phyloP scores from a whole-genome alignment of 1,140 invertebrate species.

The Drosophila kohkoa region DNA sequence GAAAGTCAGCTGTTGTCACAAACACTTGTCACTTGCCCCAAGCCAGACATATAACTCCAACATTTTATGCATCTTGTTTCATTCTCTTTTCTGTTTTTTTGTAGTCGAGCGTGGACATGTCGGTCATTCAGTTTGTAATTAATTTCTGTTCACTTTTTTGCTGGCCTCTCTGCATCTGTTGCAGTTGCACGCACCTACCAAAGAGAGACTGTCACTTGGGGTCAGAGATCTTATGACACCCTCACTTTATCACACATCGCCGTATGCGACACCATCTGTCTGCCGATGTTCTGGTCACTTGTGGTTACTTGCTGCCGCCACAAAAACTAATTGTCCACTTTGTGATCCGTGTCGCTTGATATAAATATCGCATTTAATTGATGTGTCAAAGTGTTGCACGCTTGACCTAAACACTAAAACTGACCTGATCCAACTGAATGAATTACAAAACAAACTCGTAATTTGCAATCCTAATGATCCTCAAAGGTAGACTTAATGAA shows the following conservation, averaged over 20 bases:
- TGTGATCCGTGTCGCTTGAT: constrained; percentile 74
- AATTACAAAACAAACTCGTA: constrained; percentile 47
- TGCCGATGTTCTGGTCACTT: constrained; percentile 33
- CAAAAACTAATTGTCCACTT: constrained; percentile 68
- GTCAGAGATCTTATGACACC: constrained; percentile 41
- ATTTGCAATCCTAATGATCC: constrained; percentile 48
- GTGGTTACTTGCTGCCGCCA: constrained; percentile 33
- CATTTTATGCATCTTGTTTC: constrained; percentile 43
- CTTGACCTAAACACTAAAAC: constrained; percentile 20
- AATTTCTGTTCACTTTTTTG: constrained; percentile 63
- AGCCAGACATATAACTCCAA: constrained; percentile 35
- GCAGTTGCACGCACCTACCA: constrained; percentile 18
- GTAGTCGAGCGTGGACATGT: constrained; percentile 24
- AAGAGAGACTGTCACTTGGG: neutral
- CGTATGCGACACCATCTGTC: constrained; percentile 31
- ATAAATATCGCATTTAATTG: constrained; percentile 82
- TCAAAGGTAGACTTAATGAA: constrained; percentile 9
- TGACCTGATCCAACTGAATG: constrained; percentile 19
- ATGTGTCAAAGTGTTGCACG: constrained; percentile 57
- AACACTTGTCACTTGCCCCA: constrained; percentile 40
- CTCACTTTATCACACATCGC: constrained; percentile 23
- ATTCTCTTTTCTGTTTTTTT: neutral
- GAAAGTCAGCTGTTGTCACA: constrained; percentile 51
- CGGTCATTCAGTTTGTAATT: constrained; percentile 51
- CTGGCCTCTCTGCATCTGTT: constrained; percentile 47